Evolutionary conservation across 2,888 invertebrate genomes (phyloP).

Genomic region (Phalangium opilio): DNA sequence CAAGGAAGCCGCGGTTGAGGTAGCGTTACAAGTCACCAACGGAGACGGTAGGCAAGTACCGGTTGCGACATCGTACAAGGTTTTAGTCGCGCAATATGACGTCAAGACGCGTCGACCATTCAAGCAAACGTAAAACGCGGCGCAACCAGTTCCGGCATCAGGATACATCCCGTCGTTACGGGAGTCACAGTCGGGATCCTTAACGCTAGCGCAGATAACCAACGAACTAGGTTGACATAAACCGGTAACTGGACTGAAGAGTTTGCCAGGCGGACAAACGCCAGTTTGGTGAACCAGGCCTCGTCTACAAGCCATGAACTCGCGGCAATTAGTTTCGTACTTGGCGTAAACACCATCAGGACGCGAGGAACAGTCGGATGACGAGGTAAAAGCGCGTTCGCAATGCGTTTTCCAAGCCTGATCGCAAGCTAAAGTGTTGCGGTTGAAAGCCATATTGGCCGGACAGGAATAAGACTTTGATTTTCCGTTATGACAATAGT

Average conservation of each 20-base stretch:
- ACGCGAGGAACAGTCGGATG: conserved; percentile 7
- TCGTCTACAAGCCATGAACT: conserved; percentile 13
- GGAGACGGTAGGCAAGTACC: conserved; percentile 14
- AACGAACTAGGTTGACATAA: conserved; percentile 13
- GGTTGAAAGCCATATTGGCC: conserved; percentile 11
- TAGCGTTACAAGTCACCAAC: conserved; percentile 10
- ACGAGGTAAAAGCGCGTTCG: conserved; percentile 1
- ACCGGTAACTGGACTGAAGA: conserved; percentile 11
- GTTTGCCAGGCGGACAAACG: conserved; percentile 12
- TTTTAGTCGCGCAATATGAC: conserved; percentile 11
- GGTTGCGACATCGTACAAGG: conserved; percentile 13
- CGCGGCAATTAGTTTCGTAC: conserved; percentile 9
- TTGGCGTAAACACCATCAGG: conserved; percentile 16
- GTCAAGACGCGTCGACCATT: conserved; percentile 7
- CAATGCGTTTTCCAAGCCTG: conserved; percentile 4
- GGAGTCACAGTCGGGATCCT: conserved; percentile 10
- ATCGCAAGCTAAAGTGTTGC: conserved; percentile 13
- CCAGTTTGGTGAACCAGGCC: conserved; percentile 12
- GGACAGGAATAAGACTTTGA: conserved; percentile 15
- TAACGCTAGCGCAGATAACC: conserved; percentile 10
- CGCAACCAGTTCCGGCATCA: conserved; percentile 15
- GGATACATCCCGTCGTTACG: conserved; percentile 15
- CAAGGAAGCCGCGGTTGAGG: background rate
- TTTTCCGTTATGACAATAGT: conserved; percentile 14
- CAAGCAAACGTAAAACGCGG: conserved; percentile 15